phyloP scores from a whole-genome alignment of 2,113 vertebrate genomes.

The Cisticola juncidis region DNA sequence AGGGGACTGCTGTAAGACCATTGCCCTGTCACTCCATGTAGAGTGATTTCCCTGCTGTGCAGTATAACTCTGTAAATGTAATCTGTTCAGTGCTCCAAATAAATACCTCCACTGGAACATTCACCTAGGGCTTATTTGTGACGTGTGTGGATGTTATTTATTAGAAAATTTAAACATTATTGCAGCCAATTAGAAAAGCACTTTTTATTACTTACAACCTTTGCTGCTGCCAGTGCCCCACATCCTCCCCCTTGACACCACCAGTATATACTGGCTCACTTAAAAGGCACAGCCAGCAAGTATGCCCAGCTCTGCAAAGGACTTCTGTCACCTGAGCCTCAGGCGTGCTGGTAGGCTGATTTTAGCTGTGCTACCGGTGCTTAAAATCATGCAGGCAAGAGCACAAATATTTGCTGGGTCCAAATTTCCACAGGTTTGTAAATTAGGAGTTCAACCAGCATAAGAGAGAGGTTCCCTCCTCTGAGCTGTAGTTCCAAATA shows the following conservation, averaged over 20 bases:
- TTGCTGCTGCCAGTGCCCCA: background rate
- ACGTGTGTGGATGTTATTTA: background rate
- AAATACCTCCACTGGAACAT: constrained; percentile 25
- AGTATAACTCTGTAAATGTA: constrained; percentile 15
- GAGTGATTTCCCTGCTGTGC: constrained; percentile 40
- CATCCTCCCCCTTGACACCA: background rate
- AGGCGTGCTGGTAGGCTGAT: background rate
- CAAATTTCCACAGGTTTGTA: background rate
- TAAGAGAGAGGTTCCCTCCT: background rate
- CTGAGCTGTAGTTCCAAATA: background rate
- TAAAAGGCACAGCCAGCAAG: background rate
- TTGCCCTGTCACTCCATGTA: background rate
- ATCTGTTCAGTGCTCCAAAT: constrained; percentile 4
- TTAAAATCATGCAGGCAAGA: background rate
- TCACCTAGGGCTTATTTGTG: constrained; percentile 43
- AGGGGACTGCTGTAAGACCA: background rate
- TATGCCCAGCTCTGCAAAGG: background rate
- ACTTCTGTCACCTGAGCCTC: background rate
- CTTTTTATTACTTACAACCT: constrained; percentile 19
- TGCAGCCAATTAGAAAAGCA: constrained; percentile 37
- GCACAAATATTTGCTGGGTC: background rate
- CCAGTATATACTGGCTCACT: background rate
- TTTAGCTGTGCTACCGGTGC: background rate
- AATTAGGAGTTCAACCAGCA: background rate
- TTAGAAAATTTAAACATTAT: constrained; percentile 49